phyloP scores from a whole-genome alignment of 2,797 vertebrate species.

The Myoxocephalus aenaeus region DNA sequence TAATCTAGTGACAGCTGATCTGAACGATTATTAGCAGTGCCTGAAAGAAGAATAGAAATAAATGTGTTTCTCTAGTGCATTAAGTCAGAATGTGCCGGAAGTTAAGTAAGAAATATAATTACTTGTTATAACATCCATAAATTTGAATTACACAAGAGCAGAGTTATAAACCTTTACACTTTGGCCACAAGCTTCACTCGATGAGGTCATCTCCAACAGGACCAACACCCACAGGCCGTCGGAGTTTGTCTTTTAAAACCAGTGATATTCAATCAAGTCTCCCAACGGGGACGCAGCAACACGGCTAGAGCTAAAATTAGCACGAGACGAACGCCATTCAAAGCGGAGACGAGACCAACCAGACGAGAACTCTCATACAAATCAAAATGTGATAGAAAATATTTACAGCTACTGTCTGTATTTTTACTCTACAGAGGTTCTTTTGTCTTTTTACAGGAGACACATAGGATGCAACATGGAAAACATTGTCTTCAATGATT shows the following conservation, averaged over 20 bases:
- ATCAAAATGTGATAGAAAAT: neutral
- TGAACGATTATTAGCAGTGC: neutral
- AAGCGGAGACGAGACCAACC: neutral
- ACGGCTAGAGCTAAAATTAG: neutral
- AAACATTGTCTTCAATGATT: neutral
- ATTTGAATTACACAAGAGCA: conserved; percentile 22
- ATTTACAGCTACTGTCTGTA: neutral
- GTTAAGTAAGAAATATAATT: conserved; percentile 4
- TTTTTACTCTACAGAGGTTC: neutral
- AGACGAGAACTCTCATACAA: neutral
- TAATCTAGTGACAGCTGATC: neutral
- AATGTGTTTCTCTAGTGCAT: neutral
- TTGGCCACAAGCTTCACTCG: neutral
- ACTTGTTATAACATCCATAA: conserved; percentile 17
- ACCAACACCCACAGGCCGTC: neutral
- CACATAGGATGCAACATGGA: neutral
- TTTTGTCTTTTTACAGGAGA: neutral
- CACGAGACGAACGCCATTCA: neutral
- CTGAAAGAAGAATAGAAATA: neutral
- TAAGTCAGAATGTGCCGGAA: neutral
- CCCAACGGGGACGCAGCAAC: neutral
- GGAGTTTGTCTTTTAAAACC: neutral
- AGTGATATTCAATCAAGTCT: neutral
- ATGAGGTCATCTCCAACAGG: neutral
- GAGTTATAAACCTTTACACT: conserved; percentile 48